Evolutionary conservation across 2,888 invertebrate genomes (phyloP), one percentile per base, ranked within the genome.

Genomic region (Opisthograptis luteolata): DNA sequence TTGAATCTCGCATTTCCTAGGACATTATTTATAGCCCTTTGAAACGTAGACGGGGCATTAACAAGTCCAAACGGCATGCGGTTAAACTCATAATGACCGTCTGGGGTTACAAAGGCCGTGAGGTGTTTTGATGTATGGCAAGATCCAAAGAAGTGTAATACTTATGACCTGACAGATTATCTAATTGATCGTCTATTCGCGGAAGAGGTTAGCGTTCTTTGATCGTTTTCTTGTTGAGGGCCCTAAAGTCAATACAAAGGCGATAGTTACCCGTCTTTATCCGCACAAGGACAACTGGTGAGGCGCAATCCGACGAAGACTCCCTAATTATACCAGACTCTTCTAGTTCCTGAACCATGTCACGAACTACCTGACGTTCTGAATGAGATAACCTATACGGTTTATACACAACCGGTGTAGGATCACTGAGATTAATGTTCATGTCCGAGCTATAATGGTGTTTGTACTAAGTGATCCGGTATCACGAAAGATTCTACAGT

Each of bases 161-260:
- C 1, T 8, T 15, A 15, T 30, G n/a, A 2, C 30, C 30, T 6
- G 30, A 2, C 3, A 30, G 15, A 6, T 14, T 2, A 30, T 30
- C 30, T 10, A 28, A 13, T 2, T 12, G 28, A 28, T 28, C 28
- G 2, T 28, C 28, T 7, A 28, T 13, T 1, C 12, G 10, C 2
- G 28, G 28, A 12, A 28, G 12, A 2, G 28, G 28, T 1, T 28
- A 28, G 12, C 12, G 12, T 10, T 28, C 12, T 2, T 7, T 32
- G 56, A 0, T 36, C 40, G 58, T 1, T 37, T 43, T 5, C 22
- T 56, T 1, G 51, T 60, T 3, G 41, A 58, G 12, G n/a, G 2
- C 3, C 7, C 58, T 0, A 44, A 15, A 3, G 46, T 30, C 2
- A 12, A 44, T 1, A 5, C 8, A 3, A 40, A 35, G 0, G 17